Evolutionary conservation across 2,113 vertebrate genomes (phyloP).

Genomic region (Elephantulus edwardii): DNA sequence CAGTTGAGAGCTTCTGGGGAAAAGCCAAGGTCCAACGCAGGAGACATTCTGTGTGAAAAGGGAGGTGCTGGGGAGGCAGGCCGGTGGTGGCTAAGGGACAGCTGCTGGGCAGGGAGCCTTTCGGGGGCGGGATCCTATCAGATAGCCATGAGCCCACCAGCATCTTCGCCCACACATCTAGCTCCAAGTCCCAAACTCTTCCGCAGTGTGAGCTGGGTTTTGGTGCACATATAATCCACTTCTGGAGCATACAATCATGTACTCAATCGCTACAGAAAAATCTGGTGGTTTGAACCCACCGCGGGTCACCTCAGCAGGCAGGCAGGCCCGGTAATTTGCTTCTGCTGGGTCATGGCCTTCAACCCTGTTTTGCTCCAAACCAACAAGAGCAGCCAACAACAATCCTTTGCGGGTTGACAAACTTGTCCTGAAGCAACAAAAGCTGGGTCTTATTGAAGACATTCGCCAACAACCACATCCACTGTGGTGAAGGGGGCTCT

Average conservation of each 20-base stretch:
- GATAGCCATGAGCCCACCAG: no score
- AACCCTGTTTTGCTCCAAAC: no score
- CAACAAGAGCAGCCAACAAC: no score
- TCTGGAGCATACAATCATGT: background rate
- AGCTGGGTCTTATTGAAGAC: background rate
- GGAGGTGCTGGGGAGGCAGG: no score
- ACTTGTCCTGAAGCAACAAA: background rate
- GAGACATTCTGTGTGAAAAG: background rate
- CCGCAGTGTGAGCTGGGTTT: rapidly evolving
- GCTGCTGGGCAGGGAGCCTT: rapidly evolving
- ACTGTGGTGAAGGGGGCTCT: no score
- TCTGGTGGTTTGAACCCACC: background rate
- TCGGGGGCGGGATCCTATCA: rapidly evolving
- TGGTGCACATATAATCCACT: background rate
- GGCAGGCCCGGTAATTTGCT: no score
- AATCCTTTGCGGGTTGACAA: background rate
- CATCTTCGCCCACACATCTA: rapidly evolving
- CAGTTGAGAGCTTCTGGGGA: rapidly evolving
- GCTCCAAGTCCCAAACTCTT: background rate
- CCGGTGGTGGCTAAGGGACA: rapidly evolving
- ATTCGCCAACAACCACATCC: background rate
- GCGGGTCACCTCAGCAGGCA: background rate
- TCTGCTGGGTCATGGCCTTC: no score
- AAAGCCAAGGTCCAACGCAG: background rate
- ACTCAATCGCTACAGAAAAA: background rate